Evolutionary conservation across 2,888 invertebrate genomes (phyloP), one percentile per base, ranked within the genome.

Genomic region (Lasioglossum figueresi): DNA sequence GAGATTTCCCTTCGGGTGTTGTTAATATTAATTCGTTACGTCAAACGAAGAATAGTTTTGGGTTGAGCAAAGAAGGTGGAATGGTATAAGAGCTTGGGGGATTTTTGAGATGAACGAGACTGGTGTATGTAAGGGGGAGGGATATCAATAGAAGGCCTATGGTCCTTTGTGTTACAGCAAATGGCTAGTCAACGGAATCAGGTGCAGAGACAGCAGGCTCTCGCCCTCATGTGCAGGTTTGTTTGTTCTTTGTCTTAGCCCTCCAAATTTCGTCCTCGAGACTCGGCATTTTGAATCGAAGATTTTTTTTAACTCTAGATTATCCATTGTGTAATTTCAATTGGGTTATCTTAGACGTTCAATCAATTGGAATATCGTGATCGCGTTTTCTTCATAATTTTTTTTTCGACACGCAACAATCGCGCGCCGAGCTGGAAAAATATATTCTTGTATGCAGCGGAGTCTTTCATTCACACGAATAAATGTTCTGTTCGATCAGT

Each of bases 141-240:
- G 92, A 93, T 94, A 93, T 93, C 94, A 95, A 94, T 94, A 92
- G 94, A 94, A 94, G 94, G 93, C 93, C 93, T 92, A 91, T 94
- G 95, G 94, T 94, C 92, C 93, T 95, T 95, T 95, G 94, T 95
- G 95, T 96, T 96, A 94, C 96, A 98, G 96, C 98, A 98, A 96
- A 97, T 98, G 97, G 98, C 98, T 94, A 97, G 97, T 95, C 98
- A 98, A 96, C 97, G 98, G 95, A 98, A 98, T 94, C 98, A 98
- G 96, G 98, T 98, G 95, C 98, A 98, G 96, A 96, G 98, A 88
- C 98, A 98, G 95, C 98, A 98, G 96, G 98, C 98, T 93, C 96
- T 98, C 94, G 98, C 98, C 92, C 97, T 98, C 94, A 98, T 98
- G 98, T 98, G 98, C 97, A 97, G 98, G 98, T 98, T 94, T 94